Percentiles rank a stretch among this genome's conserved stretches.
Evolutionary conservation across 2,888 invertebrate genomes (phyloP).

Genomic region (Griposia aprilina): DNA sequence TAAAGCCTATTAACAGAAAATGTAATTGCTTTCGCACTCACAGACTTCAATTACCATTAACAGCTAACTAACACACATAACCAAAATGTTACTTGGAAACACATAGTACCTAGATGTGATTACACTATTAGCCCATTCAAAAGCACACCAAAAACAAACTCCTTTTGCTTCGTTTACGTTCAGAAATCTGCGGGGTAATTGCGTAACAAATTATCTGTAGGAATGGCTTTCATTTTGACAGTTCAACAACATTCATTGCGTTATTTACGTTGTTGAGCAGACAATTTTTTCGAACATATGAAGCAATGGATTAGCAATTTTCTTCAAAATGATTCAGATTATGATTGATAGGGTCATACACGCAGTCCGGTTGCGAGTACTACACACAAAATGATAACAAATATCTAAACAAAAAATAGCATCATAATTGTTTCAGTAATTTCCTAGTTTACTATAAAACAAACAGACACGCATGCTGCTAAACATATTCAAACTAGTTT

Average conservation of each 20-base stretch:
- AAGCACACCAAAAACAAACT: not conserved
- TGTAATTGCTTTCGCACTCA: not conserved
- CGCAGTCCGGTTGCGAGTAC: not conserved
- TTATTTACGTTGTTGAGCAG: no score
- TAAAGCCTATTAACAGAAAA: slow-evolving; percentile 4
- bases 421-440: slow-evolving; percentile 15
- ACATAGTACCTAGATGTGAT: not conserved
- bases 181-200: not conserved
- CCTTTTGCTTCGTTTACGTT: not conserved
- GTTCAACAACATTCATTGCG: no score
- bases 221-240: no score
- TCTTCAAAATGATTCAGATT: no score
- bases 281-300: no score
- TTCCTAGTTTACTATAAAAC: slow-evolving; percentile 28
- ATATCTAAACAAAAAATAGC: not conserved
- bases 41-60: not conserved
- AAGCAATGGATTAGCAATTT: no score
- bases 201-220: no score
- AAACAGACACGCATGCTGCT: slow-evolving; percentile 32
- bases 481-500: slow-evolving; percentile 31
- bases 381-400: not conserved
- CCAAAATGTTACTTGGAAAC: not conserved
- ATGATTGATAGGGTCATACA: not conserved
- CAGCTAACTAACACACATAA: slow-evolving; percentile 2
- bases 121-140: not conserved